Percentiles rank a stretch among this genome's conserved stretches.
phyloP scores from a whole-genome alignment of 2,888 invertebrate genomes.

The Sceliomorpha sp. region DNA sequence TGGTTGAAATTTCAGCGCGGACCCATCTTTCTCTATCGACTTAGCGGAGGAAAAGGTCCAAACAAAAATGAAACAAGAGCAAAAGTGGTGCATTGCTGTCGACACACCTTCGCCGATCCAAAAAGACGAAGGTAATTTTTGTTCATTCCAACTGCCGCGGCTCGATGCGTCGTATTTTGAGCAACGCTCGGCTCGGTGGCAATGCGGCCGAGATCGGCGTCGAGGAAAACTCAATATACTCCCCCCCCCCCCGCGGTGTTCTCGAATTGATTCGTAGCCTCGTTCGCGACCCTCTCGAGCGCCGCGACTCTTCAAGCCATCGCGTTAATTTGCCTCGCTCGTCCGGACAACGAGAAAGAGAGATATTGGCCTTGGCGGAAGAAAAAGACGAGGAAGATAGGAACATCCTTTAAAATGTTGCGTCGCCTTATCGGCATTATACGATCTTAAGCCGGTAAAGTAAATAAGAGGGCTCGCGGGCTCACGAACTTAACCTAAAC shows the following conservation, averaged over 20 bases:
- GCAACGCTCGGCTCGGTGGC: no score
- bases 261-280: no score
- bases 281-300: conserved; percentile 37
- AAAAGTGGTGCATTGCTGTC: conserved; percentile 36
- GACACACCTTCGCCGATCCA: conserved; percentile 41
- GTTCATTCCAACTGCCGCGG: no score
- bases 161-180: no score
- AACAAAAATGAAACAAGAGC: conserved; percentile 4
- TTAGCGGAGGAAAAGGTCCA: conserved; percentile 11
- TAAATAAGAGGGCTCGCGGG: conserved; percentile 70
- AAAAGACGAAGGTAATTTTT: no score
- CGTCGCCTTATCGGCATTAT: conserved; percentile 63
- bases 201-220: no score
- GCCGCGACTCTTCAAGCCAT: conserved; percentile 55
- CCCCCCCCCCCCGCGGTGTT: no score
- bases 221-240: no score
- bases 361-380: conserved; percentile 20
- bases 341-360: conserved; percentile 43
- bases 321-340: conserved; percentile 63
- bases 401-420: conserved; percentile 53
- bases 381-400: conserved; percentile 30
- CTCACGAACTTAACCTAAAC: conserved; percentile 70
- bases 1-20: conserved; percentile 59
- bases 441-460: conserved; percentile 69
- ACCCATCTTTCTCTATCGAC: conserved; percentile 23